Base-by-base conservation (phyloP, 2,797 vertebrate genomes). In the Tragelaphus eurycerus region DNA sequence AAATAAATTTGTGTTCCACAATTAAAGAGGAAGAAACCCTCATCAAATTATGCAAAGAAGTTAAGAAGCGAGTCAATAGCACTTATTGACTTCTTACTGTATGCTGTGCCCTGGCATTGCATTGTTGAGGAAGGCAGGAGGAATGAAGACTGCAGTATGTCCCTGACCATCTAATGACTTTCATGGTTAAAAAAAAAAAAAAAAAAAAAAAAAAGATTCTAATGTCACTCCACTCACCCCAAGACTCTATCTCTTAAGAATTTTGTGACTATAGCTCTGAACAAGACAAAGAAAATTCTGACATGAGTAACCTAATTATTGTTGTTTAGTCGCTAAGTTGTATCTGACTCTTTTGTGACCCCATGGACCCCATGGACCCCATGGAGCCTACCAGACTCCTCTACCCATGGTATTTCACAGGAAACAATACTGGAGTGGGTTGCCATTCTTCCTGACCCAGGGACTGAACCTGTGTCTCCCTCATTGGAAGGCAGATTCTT, bases 1-100 rank as follows among this genome's bases (percentile, higher is more conserved):
- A 98, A 97, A 93, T 97, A 96, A 93, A 74, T 23, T 96, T 34
- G 25, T 91, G 74, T 85, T 97, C 14, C 60, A 83, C 60, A 94
- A 87, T 96, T 89, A 96, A 90, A 90, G 52, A 93, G 52, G 67
- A 93, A 90, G 86, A 52, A 67, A 43, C 64, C 17, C 29, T 79
- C 29, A 93, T 92, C 19, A 92, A 90, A 89, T 96, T 67, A 55
- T 86, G 21, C 23, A 90, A 83, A 97, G 62, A 89, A 85, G n/a
- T 90, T 93, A 90, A 86, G 52, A 88, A 96, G 52, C 79, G 57
- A 89, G 12, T 97, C 83, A 92, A n/a, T 92, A 96, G 29, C 12
- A 86, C 29, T 88, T 91, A 89, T 86, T 93, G 19, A 91, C 52
- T 91, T 89, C n/a, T 94, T 84, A 83, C 21, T 82, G 7, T 86